These are phyloP conservation scores for Lateolabrax maculatus DNA, from an alignment of 2,797 vertebrate species.

Conservation along the genomic window DNA sequence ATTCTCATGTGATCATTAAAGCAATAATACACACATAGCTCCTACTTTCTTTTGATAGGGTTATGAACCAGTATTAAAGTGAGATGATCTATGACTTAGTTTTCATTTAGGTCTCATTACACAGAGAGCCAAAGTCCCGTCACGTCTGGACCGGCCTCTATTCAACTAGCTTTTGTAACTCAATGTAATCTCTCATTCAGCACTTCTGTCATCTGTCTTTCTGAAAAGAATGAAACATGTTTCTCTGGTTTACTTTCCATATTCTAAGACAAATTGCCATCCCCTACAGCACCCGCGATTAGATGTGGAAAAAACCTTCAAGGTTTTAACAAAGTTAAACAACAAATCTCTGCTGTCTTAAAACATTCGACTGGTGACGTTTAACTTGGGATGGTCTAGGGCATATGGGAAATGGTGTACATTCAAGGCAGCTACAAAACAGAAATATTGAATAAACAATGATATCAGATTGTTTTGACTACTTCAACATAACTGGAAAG, in stretches of 20 bases:
- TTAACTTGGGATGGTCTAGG: not conserved
- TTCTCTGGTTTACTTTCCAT: not conserved
- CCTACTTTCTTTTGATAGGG: not conserved
- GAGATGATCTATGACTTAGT: not conserved
- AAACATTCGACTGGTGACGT: not conserved
- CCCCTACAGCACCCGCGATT: not conserved
- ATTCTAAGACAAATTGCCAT: not conserved
- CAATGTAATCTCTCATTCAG: not conserved
- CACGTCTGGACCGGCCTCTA: not conserved
- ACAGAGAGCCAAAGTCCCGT: not conserved
- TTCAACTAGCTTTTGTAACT: not conserved
- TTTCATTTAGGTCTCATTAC: not conserved
- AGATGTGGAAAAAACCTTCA: not conserved
- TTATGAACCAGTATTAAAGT: not conserved
- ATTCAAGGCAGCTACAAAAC: not conserved
- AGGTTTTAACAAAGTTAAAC: not conserved
- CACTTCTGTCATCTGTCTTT: not conserved
- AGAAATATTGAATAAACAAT: not conserved
- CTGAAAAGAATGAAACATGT: not conserved
- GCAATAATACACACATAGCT: slow-evolving; percentile 8
- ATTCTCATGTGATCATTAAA: slow-evolving; percentile 6
- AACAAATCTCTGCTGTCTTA: not conserved
- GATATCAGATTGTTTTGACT: not conserved
- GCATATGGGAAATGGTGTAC: not conserved
- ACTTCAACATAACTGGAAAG: not conserved